Percentiles rank a stretch among this genome's conserved stretches.
Evolutionary conservation across 2,888 invertebrate genomes (phyloP).

Genomic region (Apodemia hepburni): DNA sequence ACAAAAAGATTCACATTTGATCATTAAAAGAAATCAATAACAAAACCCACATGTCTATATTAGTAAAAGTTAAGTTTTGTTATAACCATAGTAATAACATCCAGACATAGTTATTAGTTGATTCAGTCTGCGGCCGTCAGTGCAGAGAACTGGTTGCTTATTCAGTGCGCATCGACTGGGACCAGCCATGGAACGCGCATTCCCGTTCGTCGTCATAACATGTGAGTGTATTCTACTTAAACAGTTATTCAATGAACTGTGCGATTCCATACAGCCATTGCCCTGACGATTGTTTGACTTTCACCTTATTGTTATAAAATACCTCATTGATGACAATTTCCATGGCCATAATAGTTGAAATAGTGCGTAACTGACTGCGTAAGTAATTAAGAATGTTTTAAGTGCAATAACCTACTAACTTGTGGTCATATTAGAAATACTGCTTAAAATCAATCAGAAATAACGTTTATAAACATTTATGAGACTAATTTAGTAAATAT

Average conservation of each 20-base stretch:
- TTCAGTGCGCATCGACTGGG: slow-evolving; percentile 38
- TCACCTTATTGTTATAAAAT: slow-evolving; percentile 14
- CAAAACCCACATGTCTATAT: not conserved
- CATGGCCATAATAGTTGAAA: slow-evolving; percentile 1
- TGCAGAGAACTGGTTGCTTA: slow-evolving; percentile 4
- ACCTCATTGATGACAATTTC: slow-evolving; percentile 8
- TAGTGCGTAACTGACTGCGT: slow-evolving; percentile 7
- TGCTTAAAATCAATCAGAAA: no score
- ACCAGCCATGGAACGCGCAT: slow-evolving; percentile 55
- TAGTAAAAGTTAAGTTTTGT: not conserved
- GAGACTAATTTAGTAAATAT: no score
- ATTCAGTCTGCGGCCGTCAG: slow-evolving; percentile 21
- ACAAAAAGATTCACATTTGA: not conserved
- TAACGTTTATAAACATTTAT: no score
- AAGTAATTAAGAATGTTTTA: slow-evolving; percentile 6
- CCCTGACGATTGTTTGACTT: slow-evolving; percentile 18
- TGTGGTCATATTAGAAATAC: not conserved
- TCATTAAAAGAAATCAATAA: slow-evolving; percentile 10
- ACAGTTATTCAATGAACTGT: slow-evolving; percentile 17
- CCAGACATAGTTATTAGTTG: not conserved
- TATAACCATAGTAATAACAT: not conserved
- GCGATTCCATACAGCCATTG: slow-evolving; percentile 15
- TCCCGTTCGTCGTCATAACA: slow-evolving; percentile 62
- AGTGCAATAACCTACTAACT: not conserved
- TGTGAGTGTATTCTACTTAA: slow-evolving; percentile 47